A percentile compares a stretch with the other conserved stretches of the same genome.
phyloP scores from a whole-genome alignment of 2,113 vertebrate genomes.

The Colaptes auratus region DNA sequence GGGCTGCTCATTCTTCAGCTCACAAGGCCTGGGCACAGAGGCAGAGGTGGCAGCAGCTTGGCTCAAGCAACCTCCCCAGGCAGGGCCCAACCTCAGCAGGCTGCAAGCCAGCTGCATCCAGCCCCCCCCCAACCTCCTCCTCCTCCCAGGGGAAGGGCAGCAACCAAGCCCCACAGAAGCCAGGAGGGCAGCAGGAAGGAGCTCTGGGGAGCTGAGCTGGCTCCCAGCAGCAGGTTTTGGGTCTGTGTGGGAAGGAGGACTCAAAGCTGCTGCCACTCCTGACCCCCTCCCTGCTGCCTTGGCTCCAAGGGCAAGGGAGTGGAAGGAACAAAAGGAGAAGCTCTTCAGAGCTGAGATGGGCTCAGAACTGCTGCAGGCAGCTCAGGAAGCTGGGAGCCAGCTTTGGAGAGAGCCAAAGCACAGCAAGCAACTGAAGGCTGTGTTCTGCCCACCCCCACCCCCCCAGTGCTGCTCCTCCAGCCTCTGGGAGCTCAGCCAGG shows the following conservation, averaged over 20 bases:
- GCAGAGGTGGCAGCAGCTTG: neutral
- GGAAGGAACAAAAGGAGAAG: conserved; percentile 16
- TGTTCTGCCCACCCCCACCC: neutral
- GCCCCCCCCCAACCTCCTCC: neutral
- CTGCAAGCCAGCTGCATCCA: neutral
- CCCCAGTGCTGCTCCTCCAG: neutral
- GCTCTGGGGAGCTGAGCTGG: neutral
- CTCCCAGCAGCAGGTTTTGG: neutral
- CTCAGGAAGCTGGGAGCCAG: conserved; percentile 13
- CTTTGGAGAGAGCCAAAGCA: conserved; percentile 9
- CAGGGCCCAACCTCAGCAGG: neutral
- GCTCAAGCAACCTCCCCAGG: neutral
- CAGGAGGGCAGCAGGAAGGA: neutral
- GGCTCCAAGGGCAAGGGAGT: neutral
- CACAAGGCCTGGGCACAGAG: neutral
- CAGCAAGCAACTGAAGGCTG: neutral
- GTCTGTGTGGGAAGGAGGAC: neutral
- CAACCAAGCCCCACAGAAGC: neutral
- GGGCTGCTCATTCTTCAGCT: neutral
- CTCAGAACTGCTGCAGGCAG: conserved; percentile 25
- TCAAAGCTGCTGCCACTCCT: neutral
- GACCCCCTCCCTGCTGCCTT: neutral
- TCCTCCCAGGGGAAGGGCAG: neutral
- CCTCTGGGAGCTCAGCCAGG: neutral
- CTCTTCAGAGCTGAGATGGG: conserved; percentile 22